Evolutionary conservation across 2,113 vertebrate genomes (phyloP), one percentile per base, ranked within the genome.

Genomic region (Argyrosomus japonicus): DNA sequence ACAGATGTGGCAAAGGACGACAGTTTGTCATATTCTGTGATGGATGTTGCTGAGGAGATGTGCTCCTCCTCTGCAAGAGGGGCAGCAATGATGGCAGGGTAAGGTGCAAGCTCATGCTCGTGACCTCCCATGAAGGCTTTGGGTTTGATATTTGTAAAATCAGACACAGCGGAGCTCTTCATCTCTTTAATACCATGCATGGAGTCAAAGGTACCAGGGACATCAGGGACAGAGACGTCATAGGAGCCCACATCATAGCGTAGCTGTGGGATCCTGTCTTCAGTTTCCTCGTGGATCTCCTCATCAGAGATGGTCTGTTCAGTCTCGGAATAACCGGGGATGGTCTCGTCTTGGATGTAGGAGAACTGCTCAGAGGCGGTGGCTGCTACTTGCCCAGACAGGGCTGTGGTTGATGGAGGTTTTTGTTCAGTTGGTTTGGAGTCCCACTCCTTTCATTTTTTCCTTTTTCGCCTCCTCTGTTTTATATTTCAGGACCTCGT

Each of bases 281-380:
- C 98, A 0, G 96, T 94, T 40, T 99, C 98, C 10, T 99, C 98
- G 0, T 99, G 97, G 77, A 98, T 98, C 91, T 99, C 98, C 84
- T 99, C 98, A 75, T 99, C 98, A 32, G 98, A 99, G 87, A 99
- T 97, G 11, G 98, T 99, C 93, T 99, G 98, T 77, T 99, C 98
- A 0, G 98, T 99, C 91, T 99, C 98, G 0, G 98, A 99, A 89
- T 97, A 99, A 57, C 96, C 98, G 0, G 98, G 98, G 71, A 99
- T 99, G 21, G 97, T 99, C 94, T 99, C 98, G 9, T 99, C 98
- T 89, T 99, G 98, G 87, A 99, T 99, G 64, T 96, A 99, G 1
- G 97, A 99, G 88, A 99, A 94, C 0, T 96, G 96, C 79, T 99
- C 98, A 1, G 94, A 95, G 82, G 95, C 84, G 50, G 93, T 93